Base-by-base conservation (phyloP, 2,797 vertebrate species). In the Sebastes flavidus region DNA sequence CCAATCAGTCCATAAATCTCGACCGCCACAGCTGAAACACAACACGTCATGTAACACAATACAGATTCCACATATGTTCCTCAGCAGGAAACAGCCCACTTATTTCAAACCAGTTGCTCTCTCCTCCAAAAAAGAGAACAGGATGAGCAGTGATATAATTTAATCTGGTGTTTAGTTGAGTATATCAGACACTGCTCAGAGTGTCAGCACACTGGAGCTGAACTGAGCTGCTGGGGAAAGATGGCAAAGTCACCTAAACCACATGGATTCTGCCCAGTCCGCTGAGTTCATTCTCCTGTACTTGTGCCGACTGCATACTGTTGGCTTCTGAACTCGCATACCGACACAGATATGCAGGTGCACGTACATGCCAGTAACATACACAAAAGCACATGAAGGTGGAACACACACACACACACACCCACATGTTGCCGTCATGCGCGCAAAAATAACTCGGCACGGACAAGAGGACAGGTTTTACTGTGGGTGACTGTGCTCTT, bases 1-100 rank as follows among this genome's bases (percentile, higher is more conserved):
- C 46, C 55, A 16, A 75, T 63, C 66, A 49, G 74, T 49, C 30
- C 75, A 85, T 80, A 77, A 81, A 81, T 73, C 24, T 18, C 36
- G 25, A 56, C 30, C 36, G 36, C 81, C 72, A 32, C 18, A 65
- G 73, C 75, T 67, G 62, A 73, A 80, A 83, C 30, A 52, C 61
- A 73, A 65, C 52, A 81, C 60, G 46, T 71, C 62, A 60, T 56
- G 78, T 73, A 79, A 81, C 70, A 49, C 14, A 38, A 75, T 38
- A 80, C 79, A 66, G 74, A 75, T 75, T 78, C 32, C 75, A 85
- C 82, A 84, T 20, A 61, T 65, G 77, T 69, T 83, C 27, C 58
- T 81, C 27, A 29, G 55, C 8, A 1, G 65, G 77, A 75, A 69
- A 22, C 68, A 55, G 27, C 13, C 18, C 55, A 81, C 58, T 75